Evolutionary conservation across 2,113 vertebrate species (phyloP), one percentile per base, ranked within the genome.

Genomic region (Macquaria ambigua): DNA sequence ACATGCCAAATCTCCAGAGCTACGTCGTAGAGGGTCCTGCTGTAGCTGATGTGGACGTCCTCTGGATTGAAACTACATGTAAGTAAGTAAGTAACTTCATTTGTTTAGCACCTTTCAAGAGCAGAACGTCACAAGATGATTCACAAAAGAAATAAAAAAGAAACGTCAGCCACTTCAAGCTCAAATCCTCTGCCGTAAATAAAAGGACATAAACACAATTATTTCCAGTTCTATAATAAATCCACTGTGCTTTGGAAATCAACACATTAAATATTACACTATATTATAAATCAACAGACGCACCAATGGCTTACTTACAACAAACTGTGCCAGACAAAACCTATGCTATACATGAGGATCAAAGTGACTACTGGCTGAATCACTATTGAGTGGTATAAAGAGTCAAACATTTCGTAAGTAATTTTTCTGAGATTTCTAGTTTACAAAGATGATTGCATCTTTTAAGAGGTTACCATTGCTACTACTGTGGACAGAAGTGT

Each of bases 1-100:
- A 37, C 72, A 59, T 6, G 75, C 72, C 76, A 74, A 64, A 72
- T 23, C 72, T 64, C 20, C 66, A 58, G n/a, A 25, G 50, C 21
- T 15, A 48, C 21, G 37, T 20, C 25, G 37, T 20, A 28, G n/a
- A 85, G 41, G 14, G 34, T 75, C 31, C 7, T n/a, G 56, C 25
- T 71, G n/a, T 3, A 25, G 78, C 31, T 25, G 41, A 62, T 66
- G 70, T 66, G 77, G 25, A 64, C 5, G 12, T 52, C 12, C 25
- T 56, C 3, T 9, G 18, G 12, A 61, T 18, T 66, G 43, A 74
- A 69, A 34, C 14, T 55, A 15, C 16, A 12, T 2, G n/a, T n/a
- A n/a, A n/a, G 9, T 43, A 37, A 37, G 15, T 48, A 5, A 48
- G 46, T 15, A 48, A 48, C 46, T 48, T 15, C 5, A 16, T 15